Base-by-base conservation (phyloP, 2,888 invertebrate species). In the Drosophila robusta region DNA sequence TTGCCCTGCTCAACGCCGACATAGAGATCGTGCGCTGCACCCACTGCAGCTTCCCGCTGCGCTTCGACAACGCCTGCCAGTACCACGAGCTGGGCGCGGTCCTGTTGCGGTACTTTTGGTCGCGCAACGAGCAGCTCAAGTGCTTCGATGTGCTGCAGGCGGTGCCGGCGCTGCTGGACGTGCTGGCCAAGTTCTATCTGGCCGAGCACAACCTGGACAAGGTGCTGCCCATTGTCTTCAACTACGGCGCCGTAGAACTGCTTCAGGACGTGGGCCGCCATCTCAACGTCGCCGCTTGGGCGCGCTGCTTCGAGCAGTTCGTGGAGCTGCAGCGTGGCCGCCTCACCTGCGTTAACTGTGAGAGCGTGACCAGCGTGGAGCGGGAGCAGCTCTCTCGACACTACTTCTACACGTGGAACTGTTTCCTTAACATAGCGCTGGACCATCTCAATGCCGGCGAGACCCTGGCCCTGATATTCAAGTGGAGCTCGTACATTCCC, bases 321-420 rank as follows among this genome's bases (percentile, higher is more conserved):
- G 91, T 90, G 0, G 90, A 90, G 9, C 69, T 92, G n/a, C 92
- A 92, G 46, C 90, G 90, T 7, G 92, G 92, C 1, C 88, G 90
- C 0, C 65, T 92, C 18, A 81, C 80, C n/a, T 92, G 92, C 64
- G 87, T 91, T 9, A 92, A 92, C 52, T 92, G 92, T 47, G 91
- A 92, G 63, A 83, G 87, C 64, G 77, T 89, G 12, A 90, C 91
- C 7, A 75, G 71, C 1, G 88, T 91, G 9, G 89, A 90, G 46
- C 90, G 89, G 70, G 87, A 90, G 45, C 91, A 90, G 69, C 80
- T 92, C 11, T 89, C 90, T 12, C 83, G 91, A 0, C 91, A 91
- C 66, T 92, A 91, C 56, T 92, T 92, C 75, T 92, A 92, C 69
- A 91, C 90, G n/a, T 92, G 92, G 92, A 92, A 91, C 65, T 91